Base-by-base conservation (phyloP, 2,797 vertebrate species). In the Lepus oiostolus region DNA sequence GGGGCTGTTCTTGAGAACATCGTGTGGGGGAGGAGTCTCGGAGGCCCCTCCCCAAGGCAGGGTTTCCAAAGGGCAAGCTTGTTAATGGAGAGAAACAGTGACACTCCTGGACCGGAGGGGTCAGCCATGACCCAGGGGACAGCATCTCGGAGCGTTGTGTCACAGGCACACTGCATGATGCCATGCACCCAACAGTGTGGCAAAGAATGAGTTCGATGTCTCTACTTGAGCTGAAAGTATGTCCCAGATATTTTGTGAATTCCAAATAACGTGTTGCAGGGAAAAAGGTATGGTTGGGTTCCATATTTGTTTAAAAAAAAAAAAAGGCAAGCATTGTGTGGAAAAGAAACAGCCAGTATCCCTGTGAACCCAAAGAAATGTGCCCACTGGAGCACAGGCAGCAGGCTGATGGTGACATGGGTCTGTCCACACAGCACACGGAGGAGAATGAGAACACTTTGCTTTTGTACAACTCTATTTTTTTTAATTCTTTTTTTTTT, bases 101-200 rank as follows among this genome's bases (percentile, higher is more conserved):
- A 26, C 35, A 26, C 47, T n/a, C 11, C 1, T 1, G 65, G 75
- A 28, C 7, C 0, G 0, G 10, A 47, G 71, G 14, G 2, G 13
- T 11, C 42, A 28, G 38, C 32, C 58, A 0, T 22, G 54, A 7
- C 67, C 1, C 1, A 21, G 22, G 13, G 35, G 4, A 2, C 5
- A 28, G 85, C 32, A 22, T 42, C 28, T 74, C 19, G 8, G 50
- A 67, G 74, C 22, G 22, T 71, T 5, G 24, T 1, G 2, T 11
- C 3, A 1, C 54, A 26, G 35, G 7, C 85, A 13, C 3, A n/a
- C 10, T 16, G 1, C 6, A 0, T 19, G 5, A 10, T 22, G 13
- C 19, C 38, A 30, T 0, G 14, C 42, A 11, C 0, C 13, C 24
- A 24, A 16, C 21, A 7, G 35, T 35, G 19, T 58, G 21, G 19